Evolutionary conservation across 2,113 vertebrate genomes (phyloP).

Genomic region (Hoplias malabaricus): DNA sequence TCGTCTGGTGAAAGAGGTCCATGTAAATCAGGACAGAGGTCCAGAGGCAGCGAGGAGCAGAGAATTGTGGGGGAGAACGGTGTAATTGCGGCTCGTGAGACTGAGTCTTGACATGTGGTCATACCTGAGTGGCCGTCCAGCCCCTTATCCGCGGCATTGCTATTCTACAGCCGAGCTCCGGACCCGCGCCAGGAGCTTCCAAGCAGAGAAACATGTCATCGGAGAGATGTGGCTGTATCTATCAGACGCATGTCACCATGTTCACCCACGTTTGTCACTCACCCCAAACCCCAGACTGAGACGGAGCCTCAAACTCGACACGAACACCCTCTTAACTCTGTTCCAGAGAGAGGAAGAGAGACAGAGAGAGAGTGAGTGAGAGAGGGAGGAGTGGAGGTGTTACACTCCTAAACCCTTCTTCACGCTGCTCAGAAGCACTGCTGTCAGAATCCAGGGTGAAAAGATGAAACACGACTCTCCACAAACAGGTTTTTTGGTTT

Average conservation of each 20-base stretch:
- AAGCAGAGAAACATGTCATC: conserved; percentile 64
- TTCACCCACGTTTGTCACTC: conserved; percentile 22
- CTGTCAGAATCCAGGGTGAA: conserved; percentile 12
- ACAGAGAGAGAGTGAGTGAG: neutral
- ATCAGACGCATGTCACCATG: conserved; percentile 67
- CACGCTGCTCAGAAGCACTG: neutral
- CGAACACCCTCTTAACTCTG: neutral
- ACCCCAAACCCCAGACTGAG: neutral
- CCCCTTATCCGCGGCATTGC: conserved; percentile 62
- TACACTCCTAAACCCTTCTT: conserved; percentile 19
- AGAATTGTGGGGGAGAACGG: conserved; percentile 41
- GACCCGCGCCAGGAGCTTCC: conserved; percentile 60
- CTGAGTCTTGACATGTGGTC: conserved; percentile 67
- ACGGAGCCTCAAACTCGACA: conserved; percentile 6
- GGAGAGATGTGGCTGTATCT: conserved; percentile 42
- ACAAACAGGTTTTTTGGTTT: neutral
- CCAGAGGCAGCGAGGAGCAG: neutral
- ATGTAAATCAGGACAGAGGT: conserved; percentile 24
- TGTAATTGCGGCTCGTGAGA: conserved; percentile 66
- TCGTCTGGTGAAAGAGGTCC: neutral
- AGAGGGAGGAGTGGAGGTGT: conserved; percentile 27
- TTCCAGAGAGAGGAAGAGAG: neutral
- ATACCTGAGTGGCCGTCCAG: conserved; percentile 66
- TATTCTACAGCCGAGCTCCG: conserved; percentile 63
- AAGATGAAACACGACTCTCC: conserved; percentile 7